Conservation (phyloP, 2,888 invertebrate species). For the Tyria jacobaeae region DNA sequence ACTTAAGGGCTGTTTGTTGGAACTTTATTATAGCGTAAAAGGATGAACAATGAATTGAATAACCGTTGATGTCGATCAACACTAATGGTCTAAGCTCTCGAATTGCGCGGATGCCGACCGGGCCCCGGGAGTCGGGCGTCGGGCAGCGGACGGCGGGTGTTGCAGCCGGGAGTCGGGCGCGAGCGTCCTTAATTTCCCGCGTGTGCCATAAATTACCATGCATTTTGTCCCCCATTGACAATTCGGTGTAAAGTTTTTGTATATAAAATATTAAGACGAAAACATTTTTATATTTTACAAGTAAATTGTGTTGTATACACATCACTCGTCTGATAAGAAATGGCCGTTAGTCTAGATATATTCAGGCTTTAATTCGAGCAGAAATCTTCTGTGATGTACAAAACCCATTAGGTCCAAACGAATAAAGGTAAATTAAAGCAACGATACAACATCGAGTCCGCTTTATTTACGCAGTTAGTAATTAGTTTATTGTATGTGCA, state of each 20-base stretch:
- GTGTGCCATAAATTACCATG: slow-evolving; percentile 68
- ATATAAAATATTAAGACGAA: slow-evolving; percentile 19
- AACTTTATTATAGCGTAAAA: slow-evolving; percentile 3
- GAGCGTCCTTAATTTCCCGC: slow-evolving; percentile 67
- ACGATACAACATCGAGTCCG: slow-evolving; percentile 11
- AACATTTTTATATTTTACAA: not conserved
- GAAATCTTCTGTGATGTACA: not conserved
- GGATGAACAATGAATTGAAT: slow-evolving; percentile 24
- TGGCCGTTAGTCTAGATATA: not conserved
- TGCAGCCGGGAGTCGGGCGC: too few relatives aligned
- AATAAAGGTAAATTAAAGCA: slow-evolving; percentile 10
- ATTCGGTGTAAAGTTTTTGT: slow-evolving; percentile 28
- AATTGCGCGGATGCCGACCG: slow-evolving; percentile 9
- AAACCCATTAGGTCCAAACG: not conserved
- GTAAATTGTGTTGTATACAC: not conserved
- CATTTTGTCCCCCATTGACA: slow-evolving; percentile 56
- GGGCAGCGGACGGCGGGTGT: slow-evolving; percentile 21
- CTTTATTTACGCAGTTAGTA: slow-evolving; percentile 30
- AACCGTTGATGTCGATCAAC: slow-evolving; percentile 29
- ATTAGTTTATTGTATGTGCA: slow-evolving; percentile 31
- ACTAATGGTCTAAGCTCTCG: slow-evolving; percentile 31
- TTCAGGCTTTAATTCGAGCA: not conserved
- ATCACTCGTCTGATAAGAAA: not conserved
- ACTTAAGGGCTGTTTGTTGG: slow-evolving; percentile 4
- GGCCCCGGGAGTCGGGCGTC: slow-evolving; percentile 21